These are phyloP conservation scores for Vesta saturnalis DNA, from an alignment of 2,888 invertebrate species.

Conservation along the genomic window DNA sequence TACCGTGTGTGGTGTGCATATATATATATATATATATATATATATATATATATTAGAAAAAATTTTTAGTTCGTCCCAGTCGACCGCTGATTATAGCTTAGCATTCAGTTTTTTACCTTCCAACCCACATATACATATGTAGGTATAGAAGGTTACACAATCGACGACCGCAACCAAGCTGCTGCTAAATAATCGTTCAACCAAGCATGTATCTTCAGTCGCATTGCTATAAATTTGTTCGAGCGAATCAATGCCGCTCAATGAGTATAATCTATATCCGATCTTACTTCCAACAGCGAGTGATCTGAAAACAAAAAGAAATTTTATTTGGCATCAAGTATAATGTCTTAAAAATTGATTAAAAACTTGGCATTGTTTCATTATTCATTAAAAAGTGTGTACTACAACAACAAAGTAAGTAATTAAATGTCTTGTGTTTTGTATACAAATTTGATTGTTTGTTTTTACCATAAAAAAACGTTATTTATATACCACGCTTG, in stretches of 20 bases:
- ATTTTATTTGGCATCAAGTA: not conserved
- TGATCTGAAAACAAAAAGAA: conserved; percentile 70
- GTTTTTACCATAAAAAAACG: no score
- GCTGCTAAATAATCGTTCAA: conserved; percentile 96
- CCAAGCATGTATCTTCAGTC: conserved; percentile 86
- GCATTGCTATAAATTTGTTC: conserved; percentile 91
- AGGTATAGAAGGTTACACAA: no score
- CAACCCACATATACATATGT: no score
- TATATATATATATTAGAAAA: no score
- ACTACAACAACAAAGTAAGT: not conserved
- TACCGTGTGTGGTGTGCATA: no score
- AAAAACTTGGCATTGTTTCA: not conserved
- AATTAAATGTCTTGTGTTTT: no score
- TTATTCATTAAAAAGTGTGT: not conserved
- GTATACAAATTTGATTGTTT: no score
- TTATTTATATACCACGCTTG: no score
- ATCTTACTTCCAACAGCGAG: conserved; percentile 91
- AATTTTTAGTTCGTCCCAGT: no score
- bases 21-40: no score
- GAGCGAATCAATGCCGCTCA: conserved; percentile 84
- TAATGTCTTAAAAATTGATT: not conserved
- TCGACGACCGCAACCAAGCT: conserved; percentile 96
- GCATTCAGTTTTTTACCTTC: no score
- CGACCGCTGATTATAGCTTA: no score
- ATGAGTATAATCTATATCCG: conserved; percentile 89